Evolutionary conservation across 2,797 vertebrate genomes (phyloP).

Genomic region (Luscinia megarhynchos): DNA sequence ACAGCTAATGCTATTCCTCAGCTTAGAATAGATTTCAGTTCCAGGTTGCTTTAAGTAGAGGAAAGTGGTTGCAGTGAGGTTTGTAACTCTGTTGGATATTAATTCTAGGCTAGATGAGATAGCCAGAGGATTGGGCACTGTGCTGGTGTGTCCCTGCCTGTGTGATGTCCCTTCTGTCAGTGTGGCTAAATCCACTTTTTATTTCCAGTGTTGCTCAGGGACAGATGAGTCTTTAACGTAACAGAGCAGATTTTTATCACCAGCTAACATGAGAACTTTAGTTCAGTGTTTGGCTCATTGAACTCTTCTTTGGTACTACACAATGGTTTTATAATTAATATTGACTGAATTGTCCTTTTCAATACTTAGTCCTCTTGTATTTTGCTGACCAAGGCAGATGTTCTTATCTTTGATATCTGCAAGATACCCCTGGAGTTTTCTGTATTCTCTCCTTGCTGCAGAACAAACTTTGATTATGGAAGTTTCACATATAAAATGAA

Average conservation of each 20-base stretch:
- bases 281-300: neutral
- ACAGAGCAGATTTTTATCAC: neutral
- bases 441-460: neutral
- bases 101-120: neutral
- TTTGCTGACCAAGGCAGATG: slow-evolving; percentile 21
- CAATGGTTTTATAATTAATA: slow-evolving; percentile 43
- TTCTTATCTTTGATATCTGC: neutral
- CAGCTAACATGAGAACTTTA: neutral
- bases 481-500: neutral
- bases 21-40: neutral
- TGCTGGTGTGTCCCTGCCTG: neutral
- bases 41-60: neutral
- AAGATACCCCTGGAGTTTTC: neutral
- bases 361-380: neutral
- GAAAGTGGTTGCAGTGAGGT: neutral
- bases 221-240: neutral
- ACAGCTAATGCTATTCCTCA: neutral
- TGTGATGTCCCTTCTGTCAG: neutral
- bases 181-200: neutral
- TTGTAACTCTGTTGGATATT: neutral
- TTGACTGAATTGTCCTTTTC: slow-evolving; percentile 26
- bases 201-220: neutral
- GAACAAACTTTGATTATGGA: neutral
- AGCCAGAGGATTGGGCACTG: neutral
- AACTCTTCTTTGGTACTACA: neutral